phyloP scores from a whole-genome alignment of 2,113 vertebrate genomes.

The Salvelinus alpinus region DNA sequence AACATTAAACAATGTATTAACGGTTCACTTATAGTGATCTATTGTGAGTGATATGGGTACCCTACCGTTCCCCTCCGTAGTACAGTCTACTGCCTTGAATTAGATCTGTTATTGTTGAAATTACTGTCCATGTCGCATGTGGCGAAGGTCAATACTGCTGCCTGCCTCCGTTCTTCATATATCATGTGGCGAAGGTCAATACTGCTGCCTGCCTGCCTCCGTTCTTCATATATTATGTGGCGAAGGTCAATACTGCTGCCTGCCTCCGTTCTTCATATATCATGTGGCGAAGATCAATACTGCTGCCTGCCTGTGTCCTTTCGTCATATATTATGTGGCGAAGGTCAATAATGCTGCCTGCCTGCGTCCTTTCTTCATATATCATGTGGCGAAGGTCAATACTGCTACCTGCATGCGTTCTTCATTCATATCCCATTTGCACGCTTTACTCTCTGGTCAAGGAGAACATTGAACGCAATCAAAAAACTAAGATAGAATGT shows the following conservation, averaged over 20 bases:
- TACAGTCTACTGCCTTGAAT: constrained; percentile 75
- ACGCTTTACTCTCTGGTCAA: constrained; percentile 56
- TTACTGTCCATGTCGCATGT: constrained; percentile 87
- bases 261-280: too few species aligned
- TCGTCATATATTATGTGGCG: too few species aligned
- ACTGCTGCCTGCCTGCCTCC: too few species aligned
- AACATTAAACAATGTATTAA: constrained; percentile 85
- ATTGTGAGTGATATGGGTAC: constrained; percentile 95
- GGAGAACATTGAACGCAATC: constrained; percentile 1
- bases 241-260: too few species aligned
- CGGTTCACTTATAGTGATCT: constrained; percentile 92
- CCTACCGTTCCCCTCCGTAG: constrained; percentile 59
- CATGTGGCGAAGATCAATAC: too few species aligned
- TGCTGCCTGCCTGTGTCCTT: too few species aligned
- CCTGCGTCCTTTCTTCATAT: too few species aligned
- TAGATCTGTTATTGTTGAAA: constrained; percentile 45
- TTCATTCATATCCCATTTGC: constrained; percentile 67
- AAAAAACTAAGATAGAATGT: too few species aligned
- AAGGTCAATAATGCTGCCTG: too few species aligned
- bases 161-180: too few species aligned
- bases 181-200: constrained; percentile 66
- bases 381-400: too few species aligned
- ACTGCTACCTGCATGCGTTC: neutral
- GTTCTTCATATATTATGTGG: too few species aligned
- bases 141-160: neutral